Evolutionary conservation across 2,797 vertebrate genomes (phyloP), one percentile per base, ranked within the genome.

Genomic region (Delichon dasypus): DNA sequence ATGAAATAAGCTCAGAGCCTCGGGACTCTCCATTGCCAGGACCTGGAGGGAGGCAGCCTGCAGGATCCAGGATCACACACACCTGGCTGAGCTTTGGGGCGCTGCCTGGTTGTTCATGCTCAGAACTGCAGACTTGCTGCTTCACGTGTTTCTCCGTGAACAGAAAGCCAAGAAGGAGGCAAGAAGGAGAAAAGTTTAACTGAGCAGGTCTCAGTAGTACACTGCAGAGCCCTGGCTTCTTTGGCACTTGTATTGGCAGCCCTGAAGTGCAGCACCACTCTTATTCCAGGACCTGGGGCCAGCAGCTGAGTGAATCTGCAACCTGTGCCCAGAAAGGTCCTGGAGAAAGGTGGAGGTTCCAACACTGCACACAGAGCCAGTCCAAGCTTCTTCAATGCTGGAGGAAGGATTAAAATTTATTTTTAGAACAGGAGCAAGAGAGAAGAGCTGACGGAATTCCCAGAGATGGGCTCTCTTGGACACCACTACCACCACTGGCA

Each of bases 1-100:
- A 23, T 11, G 18, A 76, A 84, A 73, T 4, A 7, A 76, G 44
- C 61, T 66, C 73, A 9, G 65, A 11, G 30, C 42, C 75, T 60
- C 2, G 0, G 79, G 72, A 47, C 27, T 60, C 14, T 22, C 23
- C 68, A 0, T 1, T 30, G 81, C 15, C 60, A 90, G 81, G 42
- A 29, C 19, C 45, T 50, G 55, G 32, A 42, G 73, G 25, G 71
- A 78, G 23, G 36, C 18, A 57, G 18, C 48, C 25, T 1, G 1
- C 50, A 55, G 51, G 34, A 21, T 10, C n/a, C 36, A 13, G 57
- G 36, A 2, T 42, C 50, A n/a, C 80, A 27, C 62, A 6, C 14
- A 45, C 77, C 83, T 71, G 61, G 12, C 23, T 70, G 74, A 82
- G 77, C n/a, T 54, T 22, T 14, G 13, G 80, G 68, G 25, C 58